Percentiles rank a stretch among this genome's conserved stretches.
phyloP scores from a whole-genome alignment of 2,797 vertebrate species.

The Anguilla obscura region DNA sequence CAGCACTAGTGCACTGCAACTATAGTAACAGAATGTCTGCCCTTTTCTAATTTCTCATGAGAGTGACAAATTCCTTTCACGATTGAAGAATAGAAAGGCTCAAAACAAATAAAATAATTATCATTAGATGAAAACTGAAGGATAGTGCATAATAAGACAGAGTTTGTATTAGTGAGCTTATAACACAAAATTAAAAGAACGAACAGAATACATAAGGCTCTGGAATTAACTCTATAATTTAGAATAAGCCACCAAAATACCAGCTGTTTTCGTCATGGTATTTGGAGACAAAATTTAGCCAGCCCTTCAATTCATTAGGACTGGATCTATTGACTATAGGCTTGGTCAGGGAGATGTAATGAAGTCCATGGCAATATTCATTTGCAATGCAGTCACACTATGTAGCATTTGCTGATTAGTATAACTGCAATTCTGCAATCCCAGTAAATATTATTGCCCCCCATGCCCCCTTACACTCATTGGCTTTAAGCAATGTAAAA shows the following conservation, averaged over 20 bases:
- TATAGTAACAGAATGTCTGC: not conserved
- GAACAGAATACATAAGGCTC: constrained; percentile 6
- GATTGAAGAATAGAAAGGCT: not conserved
- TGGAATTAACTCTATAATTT: constrained; percentile 23
- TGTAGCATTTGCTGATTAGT: too few species aligned
- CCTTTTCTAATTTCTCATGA: constrained; percentile 3
- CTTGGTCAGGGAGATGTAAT: not conserved
- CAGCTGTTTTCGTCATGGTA: not conserved
- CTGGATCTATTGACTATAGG: not conserved
- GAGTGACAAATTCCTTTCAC: constrained; percentile 1
- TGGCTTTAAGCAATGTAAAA: too few species aligned
- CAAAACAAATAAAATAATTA: constrained; percentile 29
- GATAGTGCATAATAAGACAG: not conserved
- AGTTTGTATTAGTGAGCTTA: constrained; percentile 31
- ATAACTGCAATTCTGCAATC: too few species aligned
- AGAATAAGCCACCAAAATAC: not conserved
- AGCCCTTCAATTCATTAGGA: not conserved
- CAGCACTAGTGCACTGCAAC: not conserved
- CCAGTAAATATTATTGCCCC: too few species aligned
- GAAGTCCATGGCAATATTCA: not conserved
- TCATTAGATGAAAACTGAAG: not conserved
- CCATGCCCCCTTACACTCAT: too few species aligned
- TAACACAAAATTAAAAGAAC: not conserved
- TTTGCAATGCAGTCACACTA: too few species aligned
- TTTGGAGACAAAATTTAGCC: not conserved